Percentiles rank a stretch among this genome's conserved stretches.
phyloP scores from a whole-genome alignment of 2,113 vertebrate genomes.

The sheep (Ovis aries) region ARS-UI_Ramb_v3.0 NC_056055.1:144838501-144839000 shows the following conservation, averaged over 20 bases:
- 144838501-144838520: not conserved
- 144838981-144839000: slow-evolving; percentile 91
- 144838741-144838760: not conserved
- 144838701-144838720: not conserved
- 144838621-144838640: not conserved
- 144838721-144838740: not conserved
- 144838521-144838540: not conserved
- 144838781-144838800: not conserved
- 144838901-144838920: slow-evolving; percentile 47
- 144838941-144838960: slow-evolving; percentile 94
- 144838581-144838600: not conserved
- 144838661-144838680: not conserved
- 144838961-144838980: slow-evolving; percentile 96
- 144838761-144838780: not conserved
- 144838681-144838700: not conserved
- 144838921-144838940: slow-evolving; percentile 95
- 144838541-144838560: not conserved
- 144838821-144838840: not conserved
- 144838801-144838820: not conserved
- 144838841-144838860: not conserved
- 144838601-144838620: not conserved
- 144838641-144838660: not conserved
- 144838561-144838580: not conserved
- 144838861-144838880: not conserved
- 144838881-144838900: not conserved